phyloP scores from a whole-genome alignment of 2,113 vertebrate genomes.

The Tragelaphus buxtoni region DNA sequence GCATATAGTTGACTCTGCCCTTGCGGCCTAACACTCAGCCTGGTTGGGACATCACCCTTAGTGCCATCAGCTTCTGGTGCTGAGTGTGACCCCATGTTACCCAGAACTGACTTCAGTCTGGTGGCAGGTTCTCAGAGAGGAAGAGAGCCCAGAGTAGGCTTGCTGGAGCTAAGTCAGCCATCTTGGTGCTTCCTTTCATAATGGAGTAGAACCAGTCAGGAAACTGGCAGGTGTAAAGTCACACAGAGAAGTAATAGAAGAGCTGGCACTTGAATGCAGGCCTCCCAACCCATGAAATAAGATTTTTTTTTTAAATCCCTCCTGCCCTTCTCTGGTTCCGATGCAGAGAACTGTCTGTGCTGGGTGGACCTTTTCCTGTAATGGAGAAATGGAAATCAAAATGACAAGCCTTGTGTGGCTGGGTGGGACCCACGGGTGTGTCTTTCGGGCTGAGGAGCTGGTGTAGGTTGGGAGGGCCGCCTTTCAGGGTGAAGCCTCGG shows the following conservation, averaged over 20 bases:
- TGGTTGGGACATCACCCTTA: neutral
- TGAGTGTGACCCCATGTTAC: neutral
- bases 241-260: neutral
- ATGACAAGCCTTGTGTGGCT: rapidly evolving
- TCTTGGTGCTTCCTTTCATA: neutral
- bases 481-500: rapidly evolving
- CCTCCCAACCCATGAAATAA: neutral
- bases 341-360: neutral
- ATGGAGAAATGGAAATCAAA: neutral
- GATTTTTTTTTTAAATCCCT: neutral
- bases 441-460: neutral
- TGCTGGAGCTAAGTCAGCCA: neutral
- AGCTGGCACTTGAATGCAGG: neutral
- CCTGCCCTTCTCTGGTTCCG: neutral
- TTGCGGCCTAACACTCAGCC: neutral
- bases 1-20: neutral
- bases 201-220: neutral
- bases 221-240: neutral
- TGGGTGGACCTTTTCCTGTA: neutral
- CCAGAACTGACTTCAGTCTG: neutral
- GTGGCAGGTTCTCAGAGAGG: neutral
- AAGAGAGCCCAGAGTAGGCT: neutral
- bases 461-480: neutral
- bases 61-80: neutral
- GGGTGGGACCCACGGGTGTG: neutral